phyloP scores from a whole-genome alignment of 2,888 invertebrate species.

The Drosophila nigricruria region DNA sequence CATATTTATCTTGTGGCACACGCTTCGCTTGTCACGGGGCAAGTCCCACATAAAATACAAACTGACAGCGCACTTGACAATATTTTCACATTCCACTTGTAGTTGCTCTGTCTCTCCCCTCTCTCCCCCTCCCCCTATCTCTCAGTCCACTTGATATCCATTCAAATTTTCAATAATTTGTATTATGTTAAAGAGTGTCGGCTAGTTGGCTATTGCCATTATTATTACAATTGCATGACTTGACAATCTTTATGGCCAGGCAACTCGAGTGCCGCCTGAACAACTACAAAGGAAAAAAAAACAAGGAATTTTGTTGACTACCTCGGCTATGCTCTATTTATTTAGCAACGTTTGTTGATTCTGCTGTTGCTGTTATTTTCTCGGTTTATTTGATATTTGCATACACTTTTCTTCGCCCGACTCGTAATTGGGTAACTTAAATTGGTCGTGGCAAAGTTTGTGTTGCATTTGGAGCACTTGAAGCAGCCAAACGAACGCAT shows the following conservation, averaged over 20 bases:
- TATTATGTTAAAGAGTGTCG: constrained; percentile 19
- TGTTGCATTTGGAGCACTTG: neutral
- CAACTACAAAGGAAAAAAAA: neutral
- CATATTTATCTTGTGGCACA: constrained; percentile 57
- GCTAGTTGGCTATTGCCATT: constrained; percentile 7
- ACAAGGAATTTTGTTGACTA: constrained; percentile 17
- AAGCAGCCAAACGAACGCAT: neutral
- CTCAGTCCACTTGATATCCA: neutral
- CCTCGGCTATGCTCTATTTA: constrained; percentile 42
- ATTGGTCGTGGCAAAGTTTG: constrained; percentile 43
- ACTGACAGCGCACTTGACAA: constrained; percentile 32
- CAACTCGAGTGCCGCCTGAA: neutral
- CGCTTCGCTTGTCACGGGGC: constrained; percentile 23
- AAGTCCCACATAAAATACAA: constrained; percentile 30
- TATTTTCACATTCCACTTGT: constrained; percentile 23
- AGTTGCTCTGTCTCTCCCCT: neutral
- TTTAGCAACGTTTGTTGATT: constrained; percentile 53
- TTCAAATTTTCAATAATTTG: constrained; percentile 11
- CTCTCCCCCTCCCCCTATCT: neutral
- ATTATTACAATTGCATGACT: neutral
- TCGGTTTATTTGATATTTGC: constrained; percentile 56
- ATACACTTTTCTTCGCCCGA: constrained; percentile 41
- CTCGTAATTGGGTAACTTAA: constrained; percentile 65
- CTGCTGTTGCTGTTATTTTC: constrained; percentile 35
- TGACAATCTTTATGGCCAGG: neutral